Percentiles rank a stretch among this genome's conserved stretches.
Conservation (phyloP, 1,140 invertebrate genomes). For the Camponotus floridanus region DNA sequence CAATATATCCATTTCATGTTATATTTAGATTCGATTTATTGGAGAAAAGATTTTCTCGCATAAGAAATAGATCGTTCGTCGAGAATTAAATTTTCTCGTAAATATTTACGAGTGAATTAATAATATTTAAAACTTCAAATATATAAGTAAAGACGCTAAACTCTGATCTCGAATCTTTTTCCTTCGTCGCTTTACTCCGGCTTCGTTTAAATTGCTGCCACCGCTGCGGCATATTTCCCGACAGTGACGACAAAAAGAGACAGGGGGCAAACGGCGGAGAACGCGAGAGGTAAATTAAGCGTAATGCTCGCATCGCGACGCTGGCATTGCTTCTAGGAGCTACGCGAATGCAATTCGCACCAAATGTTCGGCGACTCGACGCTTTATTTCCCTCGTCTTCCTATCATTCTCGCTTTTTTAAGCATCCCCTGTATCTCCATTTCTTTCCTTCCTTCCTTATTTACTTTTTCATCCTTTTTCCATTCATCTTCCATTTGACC, state of each 20-base stretch:
- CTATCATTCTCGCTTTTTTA: conserved; percentile 35
- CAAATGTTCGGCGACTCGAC: conserved; percentile 42
- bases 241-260: conserved; percentile 45
- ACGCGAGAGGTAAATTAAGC: conserved; percentile 70
- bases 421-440: conserved; percentile 17
- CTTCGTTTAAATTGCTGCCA: conserved; percentile 54
- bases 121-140: neutral
- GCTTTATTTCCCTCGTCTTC: conserved; percentile 39
- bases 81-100: neutral
- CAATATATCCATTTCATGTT: neutral
- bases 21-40: conserved; percentile 1
- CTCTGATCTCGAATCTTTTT: conserved; percentile 30
- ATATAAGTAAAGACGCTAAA: neutral
- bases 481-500: conserved; percentile 2
- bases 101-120: neutral
- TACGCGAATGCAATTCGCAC: conserved; percentile 42
- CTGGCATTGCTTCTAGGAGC: conserved; percentile 14
- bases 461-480: neutral
- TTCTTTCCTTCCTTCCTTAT: conserved; percentile 46
- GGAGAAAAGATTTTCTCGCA: neutral
- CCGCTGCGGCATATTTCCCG: conserved; percentile 37
- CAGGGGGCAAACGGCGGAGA: conserved; percentile 38
- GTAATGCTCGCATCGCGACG: conserved; percentile 64
- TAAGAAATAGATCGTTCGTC: too few relatives aligned
- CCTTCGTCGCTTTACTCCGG: conserved; percentile 25